Conservation (phyloP, 2,888 invertebrate genomes). For the Maniola hyperantus region DNA sequence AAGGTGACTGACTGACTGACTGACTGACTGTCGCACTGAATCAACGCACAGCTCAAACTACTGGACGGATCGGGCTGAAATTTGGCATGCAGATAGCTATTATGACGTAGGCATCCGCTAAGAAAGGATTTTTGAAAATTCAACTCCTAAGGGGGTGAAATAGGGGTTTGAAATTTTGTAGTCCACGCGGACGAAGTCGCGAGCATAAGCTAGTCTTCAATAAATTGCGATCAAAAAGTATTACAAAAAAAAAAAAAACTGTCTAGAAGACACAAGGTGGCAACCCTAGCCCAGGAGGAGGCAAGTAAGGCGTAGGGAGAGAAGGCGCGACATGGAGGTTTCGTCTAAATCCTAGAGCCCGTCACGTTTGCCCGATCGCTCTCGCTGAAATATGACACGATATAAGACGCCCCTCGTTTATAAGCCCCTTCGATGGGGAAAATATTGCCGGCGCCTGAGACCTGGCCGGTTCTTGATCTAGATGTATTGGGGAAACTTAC, state of each 20-base stretch:
- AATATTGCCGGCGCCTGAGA: slow-evolving; percentile 57
- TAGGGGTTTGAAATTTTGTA: too few species aligned
- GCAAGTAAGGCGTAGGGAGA: slow-evolving; percentile 36
- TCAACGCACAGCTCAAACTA: too few species aligned
- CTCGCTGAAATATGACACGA: slow-evolving; percentile 71
- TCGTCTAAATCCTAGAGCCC: slow-evolving; percentile 47
- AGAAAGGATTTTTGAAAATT: too few species aligned
- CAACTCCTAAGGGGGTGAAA: too few species aligned
- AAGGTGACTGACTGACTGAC: too few species aligned
- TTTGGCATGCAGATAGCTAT: too few species aligned
- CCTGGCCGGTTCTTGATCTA: slow-evolving; percentile 28
- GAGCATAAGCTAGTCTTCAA: too few species aligned
- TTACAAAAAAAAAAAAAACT: background rate
- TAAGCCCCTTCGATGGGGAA: slow-evolving; percentile 70
- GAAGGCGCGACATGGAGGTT: slow-evolving; percentile 46
- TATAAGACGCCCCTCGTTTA: slow-evolving; percentile 68
- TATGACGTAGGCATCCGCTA: too few species aligned
- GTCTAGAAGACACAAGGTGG: background rate
- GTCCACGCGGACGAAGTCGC: too few species aligned
- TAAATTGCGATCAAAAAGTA: background rate
- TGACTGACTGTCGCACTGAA: too few species aligned
- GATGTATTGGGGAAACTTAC: slow-evolving; percentile 20
- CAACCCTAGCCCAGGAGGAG: slow-evolving; percentile 33
- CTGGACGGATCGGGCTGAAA: too few species aligned
- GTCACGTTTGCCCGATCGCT: slow-evolving; percentile 72